Conservation (phyloP, 2,113 vertebrate genomes). For the Pluvianellus socialis region DNA sequence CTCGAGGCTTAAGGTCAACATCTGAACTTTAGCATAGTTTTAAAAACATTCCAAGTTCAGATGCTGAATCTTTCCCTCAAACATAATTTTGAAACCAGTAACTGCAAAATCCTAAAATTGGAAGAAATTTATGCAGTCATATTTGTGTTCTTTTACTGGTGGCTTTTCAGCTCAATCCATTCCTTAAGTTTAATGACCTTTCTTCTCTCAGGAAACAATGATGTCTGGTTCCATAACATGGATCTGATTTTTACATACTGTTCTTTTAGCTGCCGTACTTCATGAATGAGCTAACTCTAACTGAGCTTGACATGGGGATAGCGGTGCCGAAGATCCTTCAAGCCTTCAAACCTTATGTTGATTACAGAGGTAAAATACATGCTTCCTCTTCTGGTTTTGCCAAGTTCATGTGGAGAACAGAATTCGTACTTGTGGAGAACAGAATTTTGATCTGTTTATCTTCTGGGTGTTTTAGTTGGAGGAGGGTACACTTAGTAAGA, state of each 20-base stretch:
- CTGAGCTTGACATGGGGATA: conserved; percentile 97
- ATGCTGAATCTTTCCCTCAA: neutral
- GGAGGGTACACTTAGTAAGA: neutral
- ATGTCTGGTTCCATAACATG: neutral
- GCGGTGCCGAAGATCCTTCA: conserved; percentile 93
- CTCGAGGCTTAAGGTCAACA: neutral
- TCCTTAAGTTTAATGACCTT: neutral
- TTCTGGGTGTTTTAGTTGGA: neutral
- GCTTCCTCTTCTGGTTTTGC: neutral
- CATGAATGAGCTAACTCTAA: conserved; percentile 97
- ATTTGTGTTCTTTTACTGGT: neutral
- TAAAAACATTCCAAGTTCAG: neutral
- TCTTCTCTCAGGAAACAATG: neutral
- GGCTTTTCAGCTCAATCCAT: neutral
- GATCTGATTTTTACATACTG: neutral
- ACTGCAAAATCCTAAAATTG: neutral
- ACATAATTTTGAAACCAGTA: neutral
- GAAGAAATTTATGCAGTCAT: neutral
- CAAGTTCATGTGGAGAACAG: neutral
- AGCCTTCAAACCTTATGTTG: conserved; percentile 90
- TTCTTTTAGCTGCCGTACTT: conserved; percentile 90
- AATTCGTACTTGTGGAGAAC: neutral
- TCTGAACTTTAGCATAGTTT: neutral
- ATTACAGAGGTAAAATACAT: conserved; percentile 88
- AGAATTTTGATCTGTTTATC: neutral